These are phyloP conservation scores for Dryoscopus gambensis DNA, from an alignment of 2,113 vertebrate species.

Conservation along the genomic window DNA sequence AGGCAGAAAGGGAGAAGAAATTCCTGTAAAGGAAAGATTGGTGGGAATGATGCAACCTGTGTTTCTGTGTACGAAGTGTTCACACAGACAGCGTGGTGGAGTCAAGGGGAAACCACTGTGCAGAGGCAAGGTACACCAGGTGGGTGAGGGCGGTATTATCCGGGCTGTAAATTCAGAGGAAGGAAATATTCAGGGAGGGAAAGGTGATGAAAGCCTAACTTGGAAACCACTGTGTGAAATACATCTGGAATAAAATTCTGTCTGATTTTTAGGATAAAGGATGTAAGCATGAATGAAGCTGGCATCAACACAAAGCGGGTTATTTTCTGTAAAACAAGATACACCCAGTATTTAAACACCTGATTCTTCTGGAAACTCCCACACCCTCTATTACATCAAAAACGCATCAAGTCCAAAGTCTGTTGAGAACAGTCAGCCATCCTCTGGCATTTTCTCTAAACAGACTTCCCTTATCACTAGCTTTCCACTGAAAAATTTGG, in stretches of 20 bases:
- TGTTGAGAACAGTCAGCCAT: background rate
- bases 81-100: background rate
- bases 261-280: background rate
- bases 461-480: rapidly evolving
- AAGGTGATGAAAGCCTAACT: background rate
- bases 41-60: background rate
- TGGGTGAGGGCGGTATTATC: background rate
- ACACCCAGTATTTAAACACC: background rate
- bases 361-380: background rate
- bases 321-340: background rate
- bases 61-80: background rate
- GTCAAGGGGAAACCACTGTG: background rate
- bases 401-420: background rate
- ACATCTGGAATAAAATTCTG: background rate
- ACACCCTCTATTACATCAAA: background rate
- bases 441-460: background rate
- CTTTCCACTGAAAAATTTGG: background rate
- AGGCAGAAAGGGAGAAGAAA: background rate
- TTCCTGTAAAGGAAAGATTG: background rate
- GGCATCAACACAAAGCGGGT: background rate
- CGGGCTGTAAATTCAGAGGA: background rate
- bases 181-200: background rate
- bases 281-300: background rate
- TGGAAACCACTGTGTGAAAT: background rate
- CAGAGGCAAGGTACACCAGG: background rate